Evolutionary conservation across 2,888 invertebrate species (phyloP), one percentile per base, ranked within the genome.

Genomic region (Sphaeridia pumilis): DNA sequence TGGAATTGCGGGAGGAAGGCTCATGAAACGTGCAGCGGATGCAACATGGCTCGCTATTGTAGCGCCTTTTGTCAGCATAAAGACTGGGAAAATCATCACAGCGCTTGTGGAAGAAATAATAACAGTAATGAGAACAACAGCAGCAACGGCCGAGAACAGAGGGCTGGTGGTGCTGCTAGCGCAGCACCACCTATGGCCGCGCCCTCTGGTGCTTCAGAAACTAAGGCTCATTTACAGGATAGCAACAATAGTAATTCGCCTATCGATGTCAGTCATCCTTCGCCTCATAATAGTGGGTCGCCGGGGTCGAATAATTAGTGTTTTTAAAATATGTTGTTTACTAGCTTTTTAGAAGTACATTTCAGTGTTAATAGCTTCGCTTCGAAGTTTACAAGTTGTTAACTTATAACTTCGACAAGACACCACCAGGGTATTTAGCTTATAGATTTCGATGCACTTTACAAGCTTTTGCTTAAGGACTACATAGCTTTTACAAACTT

Each of bases 1-100:
- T 93, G 93, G 93, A 93, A 94, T 74, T 94, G 94, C 72, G 93
- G 93, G 0, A 80, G 93, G 65, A 87, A 89, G 70, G 93, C 93
- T 3, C 84, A 88, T 67, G 93, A 94, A 74, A 93, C 93, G 0
- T 94, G 94, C 71, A 89, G 90, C 14, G 93, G 93, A 0, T 94
- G 94, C 74, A 89, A 89, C 71, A 77, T 87, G 63, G 93, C 94
- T 2, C 79, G 92, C 34, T 94, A 94, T 72, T 94, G 93, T 73
- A 89, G 93, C 21, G 83, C 90, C 49, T 93, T 93, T 74, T 94
- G 94, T 70, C 93, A 94, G 69, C 92, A 93, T 74, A 90, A 90
- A 72, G 92, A 94, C 74, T 94, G 94, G 94, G 92, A 93, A 72
- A 82, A 82, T 69, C 89, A 89, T 67, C 89, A 88, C 68, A 81